These are phyloP conservation scores for Polydesmus complanatus DNA, from an alignment of 2,888 invertebrate genomes.

Conservation along the genomic window DNA sequence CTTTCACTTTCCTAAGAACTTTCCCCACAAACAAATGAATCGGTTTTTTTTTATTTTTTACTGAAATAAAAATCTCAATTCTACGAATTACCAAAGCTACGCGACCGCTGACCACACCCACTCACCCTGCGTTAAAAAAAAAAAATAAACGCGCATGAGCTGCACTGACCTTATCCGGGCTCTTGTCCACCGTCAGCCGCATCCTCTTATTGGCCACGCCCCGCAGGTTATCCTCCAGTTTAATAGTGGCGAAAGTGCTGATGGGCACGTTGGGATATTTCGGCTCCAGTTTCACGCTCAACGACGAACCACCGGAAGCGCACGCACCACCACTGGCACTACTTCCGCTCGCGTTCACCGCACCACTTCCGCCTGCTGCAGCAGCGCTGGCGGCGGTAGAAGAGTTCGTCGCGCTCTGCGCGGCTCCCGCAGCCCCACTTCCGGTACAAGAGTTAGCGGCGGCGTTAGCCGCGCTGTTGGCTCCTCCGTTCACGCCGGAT, in stretches of 20 bases:
- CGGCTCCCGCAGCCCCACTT: constrained; percentile 8
- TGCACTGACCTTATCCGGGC: constrained; percentile 16
- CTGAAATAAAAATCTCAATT: too few species aligned
- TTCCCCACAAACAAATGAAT: too few species aligned
- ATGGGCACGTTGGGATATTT: constrained; percentile 15
- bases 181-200: constrained; percentile 17
- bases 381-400: background rate
- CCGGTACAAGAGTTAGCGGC: background rate
- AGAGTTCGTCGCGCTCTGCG: constrained; percentile 21
- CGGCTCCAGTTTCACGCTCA: constrained; percentile 17
- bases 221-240: constrained; percentile 15
- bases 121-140: too few species aligned
- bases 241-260: constrained; percentile 7
- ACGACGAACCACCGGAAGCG: constrained; percentile 5
- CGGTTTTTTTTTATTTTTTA: too few species aligned
- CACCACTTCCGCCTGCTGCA: constrained; percentile 16
- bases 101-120: too few species aligned
- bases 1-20: too few species aligned
- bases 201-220: constrained; percentile 14
- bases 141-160: too few species aligned
- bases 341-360: background rate
- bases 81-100: too few species aligned
- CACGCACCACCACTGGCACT: background rate
- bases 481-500: background rate
- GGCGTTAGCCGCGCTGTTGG: background rate